phyloP scores from a whole-genome alignment of 2,113 vertebrate species.

The Delphinus delphis region DNA sequence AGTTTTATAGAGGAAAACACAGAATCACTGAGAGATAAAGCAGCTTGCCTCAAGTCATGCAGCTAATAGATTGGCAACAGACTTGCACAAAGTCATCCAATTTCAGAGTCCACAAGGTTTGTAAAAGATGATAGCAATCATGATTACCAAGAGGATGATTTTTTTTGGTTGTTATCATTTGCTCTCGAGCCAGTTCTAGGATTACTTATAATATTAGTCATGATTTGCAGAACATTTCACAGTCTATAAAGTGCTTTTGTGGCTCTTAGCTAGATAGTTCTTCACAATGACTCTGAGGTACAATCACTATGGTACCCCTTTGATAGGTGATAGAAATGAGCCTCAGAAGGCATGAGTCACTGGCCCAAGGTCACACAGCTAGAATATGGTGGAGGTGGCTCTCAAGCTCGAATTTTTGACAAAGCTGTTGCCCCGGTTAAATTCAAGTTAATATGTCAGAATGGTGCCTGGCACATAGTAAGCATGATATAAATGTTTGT shows the following conservation, averaged over 20 bases:
- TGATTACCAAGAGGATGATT: no score
- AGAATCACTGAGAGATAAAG: not conserved
- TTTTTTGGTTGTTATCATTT: not conserved
- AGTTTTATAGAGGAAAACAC: not conserved
- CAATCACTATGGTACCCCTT: not conserved
- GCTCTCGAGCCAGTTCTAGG: not conserved
- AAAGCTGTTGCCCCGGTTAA: not conserved
- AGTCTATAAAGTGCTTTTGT: not conserved
- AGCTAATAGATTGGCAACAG: not conserved
- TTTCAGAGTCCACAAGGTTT: not conserved
- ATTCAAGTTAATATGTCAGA: slow-evolving; percentile 45
- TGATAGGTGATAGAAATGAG: not conserved
- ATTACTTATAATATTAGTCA: not conserved
- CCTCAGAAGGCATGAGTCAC: not conserved
- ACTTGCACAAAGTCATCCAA: not conserved
- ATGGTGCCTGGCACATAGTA: not conserved
- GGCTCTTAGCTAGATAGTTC: not conserved
- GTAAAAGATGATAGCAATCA: not conserved
- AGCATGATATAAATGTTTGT: not conserved
- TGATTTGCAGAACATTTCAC: slow-evolving; percentile 26
- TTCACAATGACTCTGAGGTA: not conserved
- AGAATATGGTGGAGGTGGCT: slow-evolving; percentile 1
- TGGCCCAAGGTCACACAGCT: not conserved
- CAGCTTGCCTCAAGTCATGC: slow-evolving; percentile 18
- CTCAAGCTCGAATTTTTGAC: slow-evolving; percentile 8